Evolutionary conservation across 1,140 invertebrate species (phyloP).

Genomic region (Calycopis cecrops): DNA sequence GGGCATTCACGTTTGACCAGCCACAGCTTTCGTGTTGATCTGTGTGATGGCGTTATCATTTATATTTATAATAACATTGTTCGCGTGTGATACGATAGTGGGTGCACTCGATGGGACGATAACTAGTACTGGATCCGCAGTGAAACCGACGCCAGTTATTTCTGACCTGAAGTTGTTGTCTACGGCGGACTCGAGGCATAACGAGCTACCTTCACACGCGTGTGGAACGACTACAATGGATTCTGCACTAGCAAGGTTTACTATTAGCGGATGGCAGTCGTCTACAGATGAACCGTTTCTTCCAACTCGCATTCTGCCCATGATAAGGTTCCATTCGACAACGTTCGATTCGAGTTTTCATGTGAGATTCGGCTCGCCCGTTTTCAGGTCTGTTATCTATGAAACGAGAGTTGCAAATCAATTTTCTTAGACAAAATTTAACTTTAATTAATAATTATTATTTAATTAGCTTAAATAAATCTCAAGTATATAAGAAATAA

Average conservation of each 20-base stretch:
- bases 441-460: too few species aligned
- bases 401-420: too few species aligned
- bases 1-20: background rate
- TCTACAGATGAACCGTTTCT: background rate
- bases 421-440: too few species aligned
- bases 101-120: background rate
- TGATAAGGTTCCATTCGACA: background rate
- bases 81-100: background rate
- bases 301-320: background rate
- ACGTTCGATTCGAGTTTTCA: background rate
- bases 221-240: background rate
- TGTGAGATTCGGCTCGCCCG: background rate
- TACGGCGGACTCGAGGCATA: background rate
- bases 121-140: background rate
- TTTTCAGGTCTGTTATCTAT: too few species aligned
- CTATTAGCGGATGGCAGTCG: background rate
- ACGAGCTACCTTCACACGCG: background rate
- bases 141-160: background rate
- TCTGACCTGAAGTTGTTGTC: background rate
- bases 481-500: too few species aligned
- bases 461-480: too few species aligned
- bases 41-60: background rate
- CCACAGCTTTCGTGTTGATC: slow-evolving; percentile 2
- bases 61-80: background rate
- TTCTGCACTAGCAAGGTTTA: too few species aligned